Conservation (phyloP, 2,888 invertebrate genomes). For the Polylopha cassiicola region DNA sequence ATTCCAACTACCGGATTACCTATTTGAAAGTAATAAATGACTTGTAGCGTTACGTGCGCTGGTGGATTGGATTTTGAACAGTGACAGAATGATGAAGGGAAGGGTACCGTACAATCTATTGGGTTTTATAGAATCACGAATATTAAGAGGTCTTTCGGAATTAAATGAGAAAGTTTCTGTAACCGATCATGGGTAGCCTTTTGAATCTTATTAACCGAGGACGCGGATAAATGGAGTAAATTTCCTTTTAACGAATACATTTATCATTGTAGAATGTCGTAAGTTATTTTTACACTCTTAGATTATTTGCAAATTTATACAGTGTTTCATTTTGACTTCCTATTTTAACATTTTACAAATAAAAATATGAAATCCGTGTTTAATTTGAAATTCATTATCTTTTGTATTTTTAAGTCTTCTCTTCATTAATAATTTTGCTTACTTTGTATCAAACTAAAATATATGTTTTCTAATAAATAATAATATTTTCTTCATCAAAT, state of each 20-base stretch:
- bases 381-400: too few relatives aligned
- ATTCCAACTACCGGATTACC: slow-evolving; percentile 10
- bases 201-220: slow-evolving; percentile 2
- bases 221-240: slow-evolving; percentile 3
- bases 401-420: too few relatives aligned
- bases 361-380: too few relatives aligned
- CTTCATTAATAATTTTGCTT: too few relatives aligned
- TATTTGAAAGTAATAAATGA: slow-evolving; percentile 36
- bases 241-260: not conserved
- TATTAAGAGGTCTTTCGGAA: slow-evolving; percentile 9
- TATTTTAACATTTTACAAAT: too few relatives aligned
- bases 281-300: slow-evolving; percentile 1
- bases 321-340: too few relatives aligned
- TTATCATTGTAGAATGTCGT: too few relatives aligned
- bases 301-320: too few relatives aligned
- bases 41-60: slow-evolving; percentile 28
- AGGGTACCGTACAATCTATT: slow-evolving; percentile 29
- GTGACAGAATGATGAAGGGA: slow-evolving; percentile 47
- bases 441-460: too few relatives aligned
- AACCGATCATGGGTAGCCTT: not conserved
- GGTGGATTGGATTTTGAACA: slow-evolving; percentile 44
- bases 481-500: too few relatives aligned
- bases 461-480: too few relatives aligned
- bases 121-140: slow-evolving; percentile 24
- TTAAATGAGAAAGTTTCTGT: slow-evolving; percentile 8